These are phyloP conservation scores for Stratiolaelaps scimitus DNA, from an alignment of 1,140 invertebrate species.

Conservation along the genomic window DNA sequence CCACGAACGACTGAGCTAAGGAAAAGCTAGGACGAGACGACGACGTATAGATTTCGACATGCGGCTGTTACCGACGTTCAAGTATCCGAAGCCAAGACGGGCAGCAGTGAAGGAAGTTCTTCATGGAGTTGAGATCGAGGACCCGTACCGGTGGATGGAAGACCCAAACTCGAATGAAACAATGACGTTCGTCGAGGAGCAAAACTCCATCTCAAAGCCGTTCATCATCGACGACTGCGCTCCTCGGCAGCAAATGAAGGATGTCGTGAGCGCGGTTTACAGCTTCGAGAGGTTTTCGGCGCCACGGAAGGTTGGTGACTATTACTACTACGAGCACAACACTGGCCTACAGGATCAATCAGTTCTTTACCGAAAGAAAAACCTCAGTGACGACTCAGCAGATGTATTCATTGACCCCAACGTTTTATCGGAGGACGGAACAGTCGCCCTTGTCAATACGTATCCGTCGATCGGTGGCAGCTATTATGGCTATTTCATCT, in stretches of 20 bases:
- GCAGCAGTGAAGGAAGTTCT: neutral
- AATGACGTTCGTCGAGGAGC: slow-evolving; percentile 72
- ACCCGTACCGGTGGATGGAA: slow-evolving; percentile 94
- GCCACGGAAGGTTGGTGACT: slow-evolving; percentile 62
- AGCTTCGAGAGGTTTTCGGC: slow-evolving; percentile 87
- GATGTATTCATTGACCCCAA: slow-evolving; percentile 92
- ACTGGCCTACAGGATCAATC: slow-evolving; percentile 90
- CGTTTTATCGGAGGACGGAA: slow-evolving; percentile 78
- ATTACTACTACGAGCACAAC: slow-evolving; percentile 88
- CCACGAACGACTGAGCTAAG: no score
- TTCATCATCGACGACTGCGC: slow-evolving; percentile 62
- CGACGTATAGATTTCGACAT: no score
- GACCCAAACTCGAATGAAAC: slow-evolving; percentile 86
- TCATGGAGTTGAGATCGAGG: slow-evolving; percentile 52
- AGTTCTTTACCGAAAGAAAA: slow-evolving; percentile 80
- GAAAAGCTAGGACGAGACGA: no score
- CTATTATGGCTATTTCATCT: slow-evolving; percentile 79
- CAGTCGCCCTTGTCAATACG: slow-evolving; percentile 57
- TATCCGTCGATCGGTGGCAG: slow-evolving; percentile 70
- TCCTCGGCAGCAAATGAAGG: slow-evolving; percentile 56
- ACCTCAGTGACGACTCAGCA: slow-evolving; percentile 60
- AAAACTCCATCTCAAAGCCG: slow-evolving; percentile 76
- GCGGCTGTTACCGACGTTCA: neutral
- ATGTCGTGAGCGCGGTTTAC: slow-evolving; percentile 45
- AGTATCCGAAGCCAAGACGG: slow-evolving; percentile 20